Evolutionary conservation across 2,113 vertebrate genomes (phyloP).

Genomic region (Bucco capensis): DNA sequence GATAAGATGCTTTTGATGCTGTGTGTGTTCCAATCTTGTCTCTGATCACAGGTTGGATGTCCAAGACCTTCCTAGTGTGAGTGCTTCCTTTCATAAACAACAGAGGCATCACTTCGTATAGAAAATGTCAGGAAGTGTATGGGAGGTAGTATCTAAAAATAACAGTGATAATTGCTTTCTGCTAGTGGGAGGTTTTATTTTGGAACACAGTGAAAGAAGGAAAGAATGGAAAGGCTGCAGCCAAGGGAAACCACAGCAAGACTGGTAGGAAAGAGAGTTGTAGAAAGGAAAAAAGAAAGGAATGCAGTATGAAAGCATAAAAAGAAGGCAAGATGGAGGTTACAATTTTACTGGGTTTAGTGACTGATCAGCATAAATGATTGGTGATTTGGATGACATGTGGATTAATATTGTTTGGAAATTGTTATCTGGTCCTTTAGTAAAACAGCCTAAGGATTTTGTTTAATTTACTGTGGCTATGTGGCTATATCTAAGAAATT

Average conservation of each 20-base stretch:
- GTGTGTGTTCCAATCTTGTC: neutral
- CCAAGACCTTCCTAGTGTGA: neutral
- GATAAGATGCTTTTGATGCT: neutral
- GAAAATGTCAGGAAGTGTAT: slow-evolving; percentile 46
- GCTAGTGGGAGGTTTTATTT: slow-evolving; percentile 54
- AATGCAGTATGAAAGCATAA: neutral
- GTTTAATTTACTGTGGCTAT: neutral
- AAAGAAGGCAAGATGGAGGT: neutral
- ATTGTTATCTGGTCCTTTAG: neutral
- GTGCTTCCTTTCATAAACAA: slow-evolving; percentile 12
- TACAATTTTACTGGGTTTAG: neutral
- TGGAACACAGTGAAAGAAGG: neutral
- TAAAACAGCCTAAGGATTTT: neutral
- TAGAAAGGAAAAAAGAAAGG: neutral
- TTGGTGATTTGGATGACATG: neutral
- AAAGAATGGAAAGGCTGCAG: neutral
- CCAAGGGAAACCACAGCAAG: neutral
- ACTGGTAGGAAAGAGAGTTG: neutral
- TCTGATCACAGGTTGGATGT: neutral
- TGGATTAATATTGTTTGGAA: neutral
- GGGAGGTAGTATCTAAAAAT: slow-evolving; percentile 49
- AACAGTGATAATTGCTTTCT: slow-evolving; percentile 58
- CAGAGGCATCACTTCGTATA: neutral
- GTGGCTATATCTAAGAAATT: neutral
- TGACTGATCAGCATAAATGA: neutral